A percentile compares a stretch with the other conserved stretches of the same genome.
These are phyloP conservation scores for Virgularia gustaviana DNA, from an alignment of 92 coral and sea anemone species.

Conservation along the genomic window DNA sequence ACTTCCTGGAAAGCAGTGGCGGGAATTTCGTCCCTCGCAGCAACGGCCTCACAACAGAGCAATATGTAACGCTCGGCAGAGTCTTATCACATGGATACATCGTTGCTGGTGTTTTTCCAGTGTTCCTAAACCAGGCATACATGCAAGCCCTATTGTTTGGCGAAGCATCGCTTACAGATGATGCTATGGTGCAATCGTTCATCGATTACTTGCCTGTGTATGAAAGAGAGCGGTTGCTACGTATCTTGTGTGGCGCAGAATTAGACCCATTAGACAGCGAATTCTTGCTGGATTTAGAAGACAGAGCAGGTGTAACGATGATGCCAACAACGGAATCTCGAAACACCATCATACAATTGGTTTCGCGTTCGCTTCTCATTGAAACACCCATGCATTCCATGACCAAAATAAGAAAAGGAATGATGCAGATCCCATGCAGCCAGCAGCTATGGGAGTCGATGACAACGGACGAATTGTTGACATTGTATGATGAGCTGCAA, in stretches of 20 bases:
- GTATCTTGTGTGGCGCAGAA: conserved; percentile 11
- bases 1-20: conserved; percentile 32
- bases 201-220: conserved; percentile 4
- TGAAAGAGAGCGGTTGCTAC: conserved; percentile 10
- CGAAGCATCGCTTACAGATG: conserved; percentile 17
- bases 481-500: no score
- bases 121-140: conserved; percentile 18
- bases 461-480: no score
- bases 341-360: conserved; percentile 1
- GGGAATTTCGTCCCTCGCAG: conserved; percentile 29
- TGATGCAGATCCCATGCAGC: no score
- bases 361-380: conserved; percentile 15
- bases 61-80: conserved; percentile 22
- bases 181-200: conserved; percentile 12
- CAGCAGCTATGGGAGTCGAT: no score
- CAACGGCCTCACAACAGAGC: conserved; percentile 25
- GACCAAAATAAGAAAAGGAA: no score
- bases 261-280: conserved; percentile 15
- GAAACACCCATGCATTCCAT: conserved; percentile 36
- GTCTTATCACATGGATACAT: conserved; percentile 22
- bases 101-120: conserved; percentile 38
- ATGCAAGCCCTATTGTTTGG: conserved; percentile 38
- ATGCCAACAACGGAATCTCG: background rate
- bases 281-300: conserved; percentile 29
- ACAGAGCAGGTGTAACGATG: conserved; percentile 30